Evolutionary conservation across 2,888 invertebrate species (phyloP), one percentile per base, ranked within the genome.

Genomic region (Dasypogon diadema): DNA sequence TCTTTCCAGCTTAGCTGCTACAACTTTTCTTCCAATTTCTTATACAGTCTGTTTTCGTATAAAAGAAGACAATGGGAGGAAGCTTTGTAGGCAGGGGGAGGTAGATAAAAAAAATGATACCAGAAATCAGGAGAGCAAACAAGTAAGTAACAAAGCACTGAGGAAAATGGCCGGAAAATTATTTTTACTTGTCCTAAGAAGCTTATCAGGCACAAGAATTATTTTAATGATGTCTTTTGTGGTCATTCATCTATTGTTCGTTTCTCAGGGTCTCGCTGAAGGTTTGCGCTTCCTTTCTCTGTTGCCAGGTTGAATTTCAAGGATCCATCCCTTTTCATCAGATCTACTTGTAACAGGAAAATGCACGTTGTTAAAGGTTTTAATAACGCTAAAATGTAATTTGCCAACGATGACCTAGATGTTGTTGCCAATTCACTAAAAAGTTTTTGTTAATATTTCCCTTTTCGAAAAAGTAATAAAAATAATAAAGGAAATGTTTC

Each of bases 221-320:
- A 60, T 60, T 60, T 60, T 60, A 60, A 60, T 60, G 37, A 60
- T 37, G 37, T 60, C 60, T 60, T 60, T 60, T 60, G 60, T 60
- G 60, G 60, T 60, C 37, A 58, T 60, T 37, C 37, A 60, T 60
- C 60, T 60, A 12, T 60, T 60, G 60, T 60, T 58, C 58, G 60
- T 34, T 12, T 42, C 12, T 42, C 12, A 12, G 42, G 42, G 42
- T 5, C 34, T 37, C 37, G 12, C 60, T 60, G 18, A 21, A 60
- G 60, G 60, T 60, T 60, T 60, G 60, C 37, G n/a, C 16, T 58
- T 58, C 58, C 26, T 58, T 34, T 14, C 34, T 16, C 30, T 16
- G 14, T 60, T 60, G 18, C 34, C 60, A 60, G 42, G 42, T 42
- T 42, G 42, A 42, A 42, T 12, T 42, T 12, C 42, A 42, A 42